Evolutionary conservation across 2,113 vertebrate species (phyloP), one percentile per base, ranked within the genome.

Genomic region (Oreochromis spilurus): DNA sequence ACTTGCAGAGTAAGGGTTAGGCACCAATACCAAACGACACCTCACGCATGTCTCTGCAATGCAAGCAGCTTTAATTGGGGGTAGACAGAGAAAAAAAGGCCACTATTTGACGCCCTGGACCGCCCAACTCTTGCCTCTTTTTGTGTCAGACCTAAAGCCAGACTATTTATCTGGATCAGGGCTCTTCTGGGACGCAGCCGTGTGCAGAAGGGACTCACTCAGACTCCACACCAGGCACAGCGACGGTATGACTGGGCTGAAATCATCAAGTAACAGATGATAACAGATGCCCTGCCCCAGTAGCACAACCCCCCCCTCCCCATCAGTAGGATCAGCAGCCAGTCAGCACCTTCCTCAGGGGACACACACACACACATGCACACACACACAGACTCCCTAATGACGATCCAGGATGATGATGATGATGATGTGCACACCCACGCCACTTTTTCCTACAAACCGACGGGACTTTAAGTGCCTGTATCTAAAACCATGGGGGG

Each of bases 391-490:
- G n/a, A 80, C 67, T 67, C 62, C 34, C 34, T 40, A 13, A 67
- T 31, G 45, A 77, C 6, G 9, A 86, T 70, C 85, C 24, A 38
- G 65, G 75, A 88, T 7, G 52, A 67, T 19, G 58, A 57, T 52
- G 50, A 91, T 62, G 60, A 91, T 50, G 11, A 79, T 16, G 13
- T 58, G 53, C 65, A 79, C 75, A 43, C 55, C 70, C 45, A 12
- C 29, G 29, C 45, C 62, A 50, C 81, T 78, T 91, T 91, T 86
- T 80, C 88, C 85, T 81, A 52, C 60, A 67, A 88, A 62, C 82
- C 24, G 81, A 91, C 75, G 84, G 92, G 92, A 94, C 91, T 91
- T 92, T 84, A 96, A 95, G 94, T 95, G 94, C 95, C 95, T 96
- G 94, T 87, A 90, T 86, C 87, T 72, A 83, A 88, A 88, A 79